Percentiles rank a stretch among this genome's conserved stretches.
Conservation (phyloP, 1,140 invertebrate species). For the Cyphomyrmex costatus region DNA sequence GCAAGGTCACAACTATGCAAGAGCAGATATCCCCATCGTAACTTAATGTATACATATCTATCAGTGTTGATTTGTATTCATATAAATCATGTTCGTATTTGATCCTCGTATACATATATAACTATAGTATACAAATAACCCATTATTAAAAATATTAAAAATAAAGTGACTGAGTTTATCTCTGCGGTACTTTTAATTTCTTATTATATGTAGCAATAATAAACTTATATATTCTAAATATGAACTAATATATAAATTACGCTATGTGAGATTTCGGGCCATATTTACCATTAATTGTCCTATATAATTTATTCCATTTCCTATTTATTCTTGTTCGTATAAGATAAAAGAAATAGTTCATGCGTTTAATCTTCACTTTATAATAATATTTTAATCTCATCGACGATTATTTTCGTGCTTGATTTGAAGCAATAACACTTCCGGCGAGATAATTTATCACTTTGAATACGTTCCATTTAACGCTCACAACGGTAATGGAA, state of each 20-base stretch:
- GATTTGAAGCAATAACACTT: not conserved
- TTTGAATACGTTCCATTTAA: too few species aligned
- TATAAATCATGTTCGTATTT: too few species aligned
- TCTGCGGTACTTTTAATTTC: not conserved
- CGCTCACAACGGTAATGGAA: too few species aligned
- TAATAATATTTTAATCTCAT: not conserved
- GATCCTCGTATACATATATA: not conserved
- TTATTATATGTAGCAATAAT: not conserved
- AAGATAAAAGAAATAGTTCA: not conserved
- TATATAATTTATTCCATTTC: not conserved
- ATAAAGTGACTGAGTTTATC: not conserved
- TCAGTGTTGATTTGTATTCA: too few species aligned
- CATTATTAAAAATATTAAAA: not conserved
- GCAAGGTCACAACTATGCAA: too few species aligned
- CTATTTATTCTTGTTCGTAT: not conserved
- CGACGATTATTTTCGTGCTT: not conserved
- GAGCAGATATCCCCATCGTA: too few species aligned
- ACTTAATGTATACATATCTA: too few species aligned
- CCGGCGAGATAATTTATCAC: not conserved
- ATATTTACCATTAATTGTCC: not conserved
- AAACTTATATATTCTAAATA: slow-evolving; percentile 3
- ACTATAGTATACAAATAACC: not conserved
- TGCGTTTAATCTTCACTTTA: not conserved
- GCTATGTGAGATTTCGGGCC: not conserved
- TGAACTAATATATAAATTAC: not conserved